Conservation (phyloP, 2,888 invertebrate genomes). For the Lithophane semibrunnea region DNA sequence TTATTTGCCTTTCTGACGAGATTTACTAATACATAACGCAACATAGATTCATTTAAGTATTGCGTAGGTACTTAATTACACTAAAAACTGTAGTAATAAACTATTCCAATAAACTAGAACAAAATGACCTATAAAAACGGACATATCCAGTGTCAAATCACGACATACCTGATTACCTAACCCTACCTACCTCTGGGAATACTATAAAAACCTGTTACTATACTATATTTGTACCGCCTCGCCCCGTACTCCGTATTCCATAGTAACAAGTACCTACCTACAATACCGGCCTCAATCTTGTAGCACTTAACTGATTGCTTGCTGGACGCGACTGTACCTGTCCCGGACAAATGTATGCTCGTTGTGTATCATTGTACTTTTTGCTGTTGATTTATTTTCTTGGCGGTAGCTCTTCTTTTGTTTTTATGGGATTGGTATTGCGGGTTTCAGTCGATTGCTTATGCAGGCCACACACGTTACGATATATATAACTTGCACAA, state of each 20-base stretch:
- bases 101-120: too few relatives aligned
- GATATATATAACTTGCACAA: too few relatives aligned
- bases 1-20: neutral
- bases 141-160: slow-evolving; percentile 47
- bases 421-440: slow-evolving; percentile 17
- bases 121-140: slow-evolving; percentile 32
- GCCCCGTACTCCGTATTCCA: slow-evolving; percentile 45
- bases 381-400: slow-evolving; percentile 58
- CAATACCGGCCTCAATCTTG: slow-evolving; percentile 68
- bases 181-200: slow-evolving; percentile 54
- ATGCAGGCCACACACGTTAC: too few relatives aligned
- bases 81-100: too few relatives aligned
- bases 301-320: slow-evolving; percentile 83
- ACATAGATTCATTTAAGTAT: neutral
- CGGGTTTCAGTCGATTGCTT: slow-evolving; percentile 8
- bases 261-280: slow-evolving; percentile 41
- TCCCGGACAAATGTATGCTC: slow-evolving; percentile 54
- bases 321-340: slow-evolving; percentile 68
- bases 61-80: neutral
- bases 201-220: slow-evolving; percentile 33
- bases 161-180: slow-evolving; percentile 44
- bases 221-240: slow-evolving; percentile 18
- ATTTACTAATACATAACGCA: neutral
- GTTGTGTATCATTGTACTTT: slow-evolving; percentile 59
- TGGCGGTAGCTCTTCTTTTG: slow-evolving; percentile 20